A percentile compares a stretch with the other conserved stretches of the same genome.
Evolutionary conservation across 1,140 invertebrate genomes (phyloP).

Genomic region (Apis laboriosa): DNA sequence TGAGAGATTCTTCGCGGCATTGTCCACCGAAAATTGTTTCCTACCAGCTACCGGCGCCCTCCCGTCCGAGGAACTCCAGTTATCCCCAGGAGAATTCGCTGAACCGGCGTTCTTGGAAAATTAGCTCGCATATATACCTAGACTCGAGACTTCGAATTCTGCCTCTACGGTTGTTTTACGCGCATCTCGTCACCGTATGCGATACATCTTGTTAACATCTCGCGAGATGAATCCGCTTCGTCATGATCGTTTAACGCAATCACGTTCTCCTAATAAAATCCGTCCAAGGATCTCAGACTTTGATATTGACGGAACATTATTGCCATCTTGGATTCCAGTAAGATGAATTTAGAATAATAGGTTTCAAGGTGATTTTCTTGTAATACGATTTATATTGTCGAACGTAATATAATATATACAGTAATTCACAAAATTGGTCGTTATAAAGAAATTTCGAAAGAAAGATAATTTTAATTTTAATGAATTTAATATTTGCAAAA

Average conservation of each 20-base stretch:
- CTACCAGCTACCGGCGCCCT: slow-evolving; percentile 47
- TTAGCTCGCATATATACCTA: slow-evolving; percentile 55
- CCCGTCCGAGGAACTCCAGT: slow-evolving; percentile 58
- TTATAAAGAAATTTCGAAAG: too few relatives aligned
- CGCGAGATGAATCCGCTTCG: slow-evolving; percentile 19
- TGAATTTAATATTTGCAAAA: too few relatives aligned
- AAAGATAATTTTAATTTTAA: too few relatives aligned
- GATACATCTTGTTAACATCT: slow-evolving; percentile 21
- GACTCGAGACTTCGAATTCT: not conserved
- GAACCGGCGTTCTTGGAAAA: slow-evolving; percentile 55
- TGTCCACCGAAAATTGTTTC: slow-evolving; percentile 70
- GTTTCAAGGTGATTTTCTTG: too few relatives aligned
- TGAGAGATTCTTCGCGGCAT: slow-evolving; percentile 67
- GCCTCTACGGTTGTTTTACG: not conserved
- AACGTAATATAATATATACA: too few relatives aligned
- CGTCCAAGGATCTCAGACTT: not conserved
- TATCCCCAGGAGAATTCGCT: slow-evolving; percentile 59
- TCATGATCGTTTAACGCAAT: slow-evolving; percentile 17
- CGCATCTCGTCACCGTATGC: not conserved
- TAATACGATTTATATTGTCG: too few relatives aligned
- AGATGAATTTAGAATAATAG: not conserved
- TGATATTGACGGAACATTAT: not conserved
- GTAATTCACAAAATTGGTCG: too few relatives aligned
- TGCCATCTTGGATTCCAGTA: not conserved
- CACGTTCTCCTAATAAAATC: not conserved